phyloP scores from a whole-genome alignment of 2,888 invertebrate species.

The Diogma glabrata region DNA sequence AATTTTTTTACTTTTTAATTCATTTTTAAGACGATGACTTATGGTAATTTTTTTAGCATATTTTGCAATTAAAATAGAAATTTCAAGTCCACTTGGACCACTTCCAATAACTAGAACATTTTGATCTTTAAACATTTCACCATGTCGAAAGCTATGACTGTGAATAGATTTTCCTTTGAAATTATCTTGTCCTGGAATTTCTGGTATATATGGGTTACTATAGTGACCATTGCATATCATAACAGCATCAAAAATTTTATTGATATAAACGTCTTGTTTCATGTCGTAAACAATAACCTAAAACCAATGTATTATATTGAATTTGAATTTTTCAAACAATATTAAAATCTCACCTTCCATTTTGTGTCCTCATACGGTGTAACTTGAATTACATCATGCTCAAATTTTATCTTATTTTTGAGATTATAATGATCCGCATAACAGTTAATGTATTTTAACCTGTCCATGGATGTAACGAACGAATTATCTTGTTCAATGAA shows the following conservation, averaged over 20 bases:
- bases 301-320: too few species aligned
- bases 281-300: neutral
- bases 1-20: conserved; percentile 45
- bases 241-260: conserved; percentile 54
- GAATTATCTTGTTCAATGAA: conserved; percentile 56
- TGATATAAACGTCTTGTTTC: conserved; percentile 36
- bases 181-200: conserved; percentile 49
- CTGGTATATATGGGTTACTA: conserved; percentile 57
- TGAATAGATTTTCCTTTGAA: conserved; percentile 47
- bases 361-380: conserved; percentile 20
- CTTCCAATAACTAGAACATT: conserved; percentile 72
- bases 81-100: conserved; percentile 74
- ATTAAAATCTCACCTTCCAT: conserved; percentile 8
- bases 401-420: conserved; percentile 40
- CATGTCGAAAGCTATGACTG: conserved; percentile 68
- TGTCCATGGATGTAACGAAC: conserved; percentile 55
- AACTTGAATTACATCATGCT: conserved; percentile 14
- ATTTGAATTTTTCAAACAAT: too few species aligned
- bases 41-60: conserved; percentile 50
- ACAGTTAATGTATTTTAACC: conserved; percentile 53
- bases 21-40: conserved; percentile 53
- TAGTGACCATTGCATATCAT: conserved; percentile 76
- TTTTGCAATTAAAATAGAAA: conserved; percentile 53
- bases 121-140: conserved; percentile 43
- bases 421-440: conserved; percentile 56